phyloP scores from a whole-genome alignment of 2,113 vertebrate species.

The Galeopterus variegatus region DNA sequence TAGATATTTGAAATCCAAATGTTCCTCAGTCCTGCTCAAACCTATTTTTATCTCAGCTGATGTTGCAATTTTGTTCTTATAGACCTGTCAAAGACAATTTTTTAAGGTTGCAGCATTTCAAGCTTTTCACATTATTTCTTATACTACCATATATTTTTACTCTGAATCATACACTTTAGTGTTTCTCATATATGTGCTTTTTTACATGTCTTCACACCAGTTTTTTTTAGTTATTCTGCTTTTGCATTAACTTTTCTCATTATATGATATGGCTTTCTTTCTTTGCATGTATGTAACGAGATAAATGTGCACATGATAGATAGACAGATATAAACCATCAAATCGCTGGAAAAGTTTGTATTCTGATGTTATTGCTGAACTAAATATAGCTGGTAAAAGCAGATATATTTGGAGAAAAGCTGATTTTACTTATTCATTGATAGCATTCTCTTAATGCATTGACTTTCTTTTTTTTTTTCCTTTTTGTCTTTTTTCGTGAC shows the following conservation, averaged over 20 bases:
- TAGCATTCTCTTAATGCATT: background rate
- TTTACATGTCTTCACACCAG: slow-evolving; percentile 9
- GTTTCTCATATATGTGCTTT: slow-evolving; percentile 10
- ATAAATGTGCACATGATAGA: background rate
- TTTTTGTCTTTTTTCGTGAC: too few species aligned
- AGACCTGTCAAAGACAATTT: slow-evolving; percentile 57
- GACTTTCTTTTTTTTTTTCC: too few species aligned
- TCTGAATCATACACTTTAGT: slow-evolving; percentile 50
- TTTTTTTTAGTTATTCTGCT: background rate
- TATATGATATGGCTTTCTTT: background rate
- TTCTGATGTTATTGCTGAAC: background rate
- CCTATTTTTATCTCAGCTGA: slow-evolving; percentile 76
- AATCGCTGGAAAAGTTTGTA: background rate
- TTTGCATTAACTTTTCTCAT: slow-evolving; percentile 42
- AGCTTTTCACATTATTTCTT: slow-evolving; percentile 51
- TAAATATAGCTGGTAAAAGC: slow-evolving; percentile 1
- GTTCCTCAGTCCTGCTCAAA: background rate
- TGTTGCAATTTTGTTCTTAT: slow-evolving; percentile 39
- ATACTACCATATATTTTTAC: slow-evolving; percentile 3
- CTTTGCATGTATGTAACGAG: background rate
- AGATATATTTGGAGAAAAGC: background rate
- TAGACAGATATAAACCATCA: background rate
- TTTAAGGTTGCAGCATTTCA: slow-evolving; percentile 53
- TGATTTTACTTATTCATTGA: background rate
- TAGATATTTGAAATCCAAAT: slow-evolving; percentile 68